Percentiles rank a stretch among this genome's conserved stretches.
Conservation (phyloP, 2,797 vertebrate species). For the Enteromius paludinosus region DNA sequence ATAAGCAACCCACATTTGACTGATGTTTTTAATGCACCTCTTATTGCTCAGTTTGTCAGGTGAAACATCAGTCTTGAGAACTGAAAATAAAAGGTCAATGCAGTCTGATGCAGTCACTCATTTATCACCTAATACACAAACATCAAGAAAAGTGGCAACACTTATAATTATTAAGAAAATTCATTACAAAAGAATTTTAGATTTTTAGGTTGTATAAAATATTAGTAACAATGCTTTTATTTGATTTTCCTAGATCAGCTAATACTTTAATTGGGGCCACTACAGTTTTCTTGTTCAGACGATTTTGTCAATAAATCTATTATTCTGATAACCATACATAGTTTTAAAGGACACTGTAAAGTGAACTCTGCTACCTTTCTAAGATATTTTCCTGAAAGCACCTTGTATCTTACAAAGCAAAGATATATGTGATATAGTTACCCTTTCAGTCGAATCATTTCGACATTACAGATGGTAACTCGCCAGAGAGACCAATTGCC, state of each 20-base stretch:
- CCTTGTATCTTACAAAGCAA: not conserved
- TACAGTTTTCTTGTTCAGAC: not conserved
- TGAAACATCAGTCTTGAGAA: not conserved
- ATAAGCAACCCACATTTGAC: constrained; percentile 10
- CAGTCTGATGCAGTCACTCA: not conserved
- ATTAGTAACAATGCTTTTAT: not conserved
- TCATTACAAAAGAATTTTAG: not conserved
- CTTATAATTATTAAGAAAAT: not conserved
- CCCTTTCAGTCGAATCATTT: no score
- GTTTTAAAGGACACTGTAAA: not conserved
- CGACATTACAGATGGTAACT: no score
- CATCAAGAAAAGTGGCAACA: not conserved
- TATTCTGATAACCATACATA: not conserved
- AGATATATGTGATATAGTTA: not conserved
- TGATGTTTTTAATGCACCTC: constrained; percentile 17
- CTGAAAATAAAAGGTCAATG: not conserved
- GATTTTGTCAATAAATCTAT: not conserved
- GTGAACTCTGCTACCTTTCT: not conserved
- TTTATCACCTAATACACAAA: not conserved
- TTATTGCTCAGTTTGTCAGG: constrained; percentile 24
- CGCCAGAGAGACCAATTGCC: no score
- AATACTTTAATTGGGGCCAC: not conserved
- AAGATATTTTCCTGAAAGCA: no score
- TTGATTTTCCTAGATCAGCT: not conserved
- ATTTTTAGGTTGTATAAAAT: not conserved